phyloP scores from a whole-genome alignment of 2,888 invertebrate genomes.

The Stenodera caucasica region DNA sequence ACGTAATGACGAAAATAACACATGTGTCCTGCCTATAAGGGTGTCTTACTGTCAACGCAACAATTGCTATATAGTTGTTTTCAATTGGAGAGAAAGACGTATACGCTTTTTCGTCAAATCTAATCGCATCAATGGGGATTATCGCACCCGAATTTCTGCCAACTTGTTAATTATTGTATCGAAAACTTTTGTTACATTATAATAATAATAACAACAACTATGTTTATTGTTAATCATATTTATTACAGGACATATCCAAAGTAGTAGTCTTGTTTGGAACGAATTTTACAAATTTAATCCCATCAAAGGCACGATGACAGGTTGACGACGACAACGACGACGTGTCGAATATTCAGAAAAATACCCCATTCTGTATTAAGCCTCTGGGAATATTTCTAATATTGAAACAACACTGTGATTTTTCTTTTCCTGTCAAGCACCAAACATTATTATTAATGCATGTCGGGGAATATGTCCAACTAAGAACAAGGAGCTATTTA shows the following conservation, averaged over 20 bases:
- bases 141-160: constrained; percentile 35
- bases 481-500: background rate
- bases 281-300: constrained; percentile 35
- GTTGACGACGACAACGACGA: too few species aligned
- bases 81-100: constrained; percentile 43
- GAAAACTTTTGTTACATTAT: constrained; percentile 26
- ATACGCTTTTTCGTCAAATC: constrained; percentile 39
- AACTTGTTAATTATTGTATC: constrained; percentile 40
- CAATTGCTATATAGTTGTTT: constrained; percentile 50
- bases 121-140: constrained; percentile 52
- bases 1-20: constrained; percentile 57
- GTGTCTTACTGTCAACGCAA: constrained; percentile 56
- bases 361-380: background rate
- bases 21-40: constrained; percentile 56
- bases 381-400: background rate
- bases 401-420: background rate
- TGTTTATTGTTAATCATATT: constrained; percentile 37
- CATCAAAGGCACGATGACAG: constrained; percentile 17
- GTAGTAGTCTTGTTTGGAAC: constrained; percentile 29
- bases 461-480: background rate
- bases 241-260: constrained; percentile 33
- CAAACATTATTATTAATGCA: background rate
- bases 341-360: background rate
- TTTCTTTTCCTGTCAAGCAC: background rate
- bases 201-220: too few species aligned